A percentile compares a stretch with the other conserved stretches of the same genome.
Conservation (phyloP, 2,113 vertebrate genomes). For the Mellivora capensis region DNA sequence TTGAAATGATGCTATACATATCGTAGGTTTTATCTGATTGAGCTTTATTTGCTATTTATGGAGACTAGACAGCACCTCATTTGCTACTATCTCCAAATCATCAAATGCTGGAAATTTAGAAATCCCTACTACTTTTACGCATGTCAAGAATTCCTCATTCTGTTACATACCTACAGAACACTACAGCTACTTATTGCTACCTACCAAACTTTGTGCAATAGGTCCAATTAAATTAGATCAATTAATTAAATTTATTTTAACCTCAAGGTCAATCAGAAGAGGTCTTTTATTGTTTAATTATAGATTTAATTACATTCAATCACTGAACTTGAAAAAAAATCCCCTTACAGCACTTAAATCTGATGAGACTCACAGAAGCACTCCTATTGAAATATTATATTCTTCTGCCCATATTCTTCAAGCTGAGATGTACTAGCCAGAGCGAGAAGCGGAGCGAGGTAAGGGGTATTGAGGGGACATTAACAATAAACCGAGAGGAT, state of each 20-base stretch:
- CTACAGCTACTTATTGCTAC: neutral
- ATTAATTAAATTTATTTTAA: slow-evolving; percentile 70
- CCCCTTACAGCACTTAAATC: neutral
- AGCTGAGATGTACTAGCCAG: neutral
- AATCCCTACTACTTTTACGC: neutral
- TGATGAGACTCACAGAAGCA: slow-evolving; percentile 23
- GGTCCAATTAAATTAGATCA: slow-evolving; percentile 41
- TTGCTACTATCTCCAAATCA: neutral
- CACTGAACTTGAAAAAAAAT: slow-evolving; percentile 30
- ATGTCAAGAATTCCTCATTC: neutral
- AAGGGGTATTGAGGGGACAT: neutral
- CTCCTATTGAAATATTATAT: neutral
- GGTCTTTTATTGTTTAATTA: slow-evolving; percentile 66
- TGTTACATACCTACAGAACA: neutral
- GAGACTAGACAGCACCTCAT: neutral
- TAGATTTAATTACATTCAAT: slow-evolving; percentile 64
- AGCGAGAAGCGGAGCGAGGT: neutral
- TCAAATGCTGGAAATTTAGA: neutral
- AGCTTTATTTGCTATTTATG: neutral
- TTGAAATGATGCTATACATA: slow-evolving; percentile 17
- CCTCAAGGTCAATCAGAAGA: slow-evolving; percentile 58
- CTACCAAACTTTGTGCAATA: slow-evolving; percentile 25
- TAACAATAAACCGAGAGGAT: neutral
- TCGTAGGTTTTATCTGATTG: neutral
- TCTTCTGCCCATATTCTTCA: neutral